Conservation (phyloP, 2,113 vertebrate species). For the Canis aureus region DNA sequence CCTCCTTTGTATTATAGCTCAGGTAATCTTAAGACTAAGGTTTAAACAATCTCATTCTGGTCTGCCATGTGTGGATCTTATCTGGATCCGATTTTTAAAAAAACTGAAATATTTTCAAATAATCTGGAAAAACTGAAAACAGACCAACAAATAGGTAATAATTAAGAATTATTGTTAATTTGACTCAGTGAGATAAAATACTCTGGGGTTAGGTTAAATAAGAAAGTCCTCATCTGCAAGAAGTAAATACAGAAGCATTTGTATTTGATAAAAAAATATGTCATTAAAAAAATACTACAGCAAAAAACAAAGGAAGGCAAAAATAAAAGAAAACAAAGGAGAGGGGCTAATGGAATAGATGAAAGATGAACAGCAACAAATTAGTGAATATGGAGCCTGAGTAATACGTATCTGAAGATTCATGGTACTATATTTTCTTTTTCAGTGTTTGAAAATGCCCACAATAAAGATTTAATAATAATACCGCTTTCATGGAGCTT, state of each 20-base stretch:
- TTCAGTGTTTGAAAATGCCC: neutral
- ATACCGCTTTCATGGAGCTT: neutral
- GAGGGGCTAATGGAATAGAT: neutral
- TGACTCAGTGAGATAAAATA: neutral
- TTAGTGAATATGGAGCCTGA: neutral
- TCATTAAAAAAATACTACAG: neutral
- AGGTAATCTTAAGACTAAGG: neutral
- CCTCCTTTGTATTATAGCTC: neutral
- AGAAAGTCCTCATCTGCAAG: neutral
- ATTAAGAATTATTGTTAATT: conserved; percentile 19
- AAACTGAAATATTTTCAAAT: conserved; percentile 38
- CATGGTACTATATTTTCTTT: neutral
- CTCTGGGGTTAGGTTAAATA: neutral
- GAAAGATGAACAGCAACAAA: neutral
- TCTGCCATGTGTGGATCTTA: neutral
- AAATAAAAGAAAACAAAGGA: neutral
- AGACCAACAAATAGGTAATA: neutral
- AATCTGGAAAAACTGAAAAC: conserved; percentile 37
- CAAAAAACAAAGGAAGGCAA: conserved; percentile 7
- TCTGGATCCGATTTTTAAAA: neutral
- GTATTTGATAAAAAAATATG: neutral
- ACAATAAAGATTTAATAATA: neutral
- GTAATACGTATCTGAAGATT: neutral
- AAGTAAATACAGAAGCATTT: neutral
- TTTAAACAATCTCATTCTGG: neutral